These are phyloP conservation scores for Sebastes cheni DNA, from an alignment of 2,797 vertebrate genomes.

Conservation along the genomic window DNA sequence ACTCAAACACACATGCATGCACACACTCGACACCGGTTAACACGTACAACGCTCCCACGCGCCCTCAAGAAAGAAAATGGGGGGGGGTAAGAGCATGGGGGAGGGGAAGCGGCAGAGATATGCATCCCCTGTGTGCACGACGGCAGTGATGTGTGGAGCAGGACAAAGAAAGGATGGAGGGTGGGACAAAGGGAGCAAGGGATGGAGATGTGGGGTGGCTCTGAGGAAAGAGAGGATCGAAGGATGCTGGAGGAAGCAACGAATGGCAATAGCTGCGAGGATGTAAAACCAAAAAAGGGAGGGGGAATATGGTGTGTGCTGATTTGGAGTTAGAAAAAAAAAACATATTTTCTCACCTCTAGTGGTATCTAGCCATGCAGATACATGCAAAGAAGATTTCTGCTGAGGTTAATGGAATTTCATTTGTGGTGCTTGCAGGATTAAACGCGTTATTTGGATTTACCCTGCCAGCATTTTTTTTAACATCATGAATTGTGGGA, in stretches of 20 bases:
- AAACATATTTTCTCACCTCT: neutral
- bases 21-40: constrained; percentile 32
- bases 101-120: constrained; percentile 54
- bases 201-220: constrained; percentile 35
- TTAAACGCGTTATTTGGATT: neutral
- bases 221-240: constrained; percentile 1
- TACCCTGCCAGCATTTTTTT: neutral
- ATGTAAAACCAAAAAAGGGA: neutral
- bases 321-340: constrained; percentile 4
- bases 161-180: constrained; percentile 71
- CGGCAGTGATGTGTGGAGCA: constrained; percentile 64
- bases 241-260: constrained; percentile 20
- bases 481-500: neutral
- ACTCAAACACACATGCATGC: constrained; percentile 30
- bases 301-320: neutral
- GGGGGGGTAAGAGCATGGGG: constrained; percentile 24
- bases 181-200: constrained; percentile 51
- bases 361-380: neutral
- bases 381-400: neutral
- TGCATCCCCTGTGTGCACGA: constrained; percentile 49
- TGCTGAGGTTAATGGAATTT: neutral
- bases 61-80: constrained; percentile 52
- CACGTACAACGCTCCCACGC: constrained; percentile 36
- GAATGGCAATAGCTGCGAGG: neutral
- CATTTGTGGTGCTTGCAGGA: neutral